These are phyloP conservation scores for Aquatica leii DNA, from an alignment of 2,888 invertebrate species.

Conservation along the genomic window DNA sequence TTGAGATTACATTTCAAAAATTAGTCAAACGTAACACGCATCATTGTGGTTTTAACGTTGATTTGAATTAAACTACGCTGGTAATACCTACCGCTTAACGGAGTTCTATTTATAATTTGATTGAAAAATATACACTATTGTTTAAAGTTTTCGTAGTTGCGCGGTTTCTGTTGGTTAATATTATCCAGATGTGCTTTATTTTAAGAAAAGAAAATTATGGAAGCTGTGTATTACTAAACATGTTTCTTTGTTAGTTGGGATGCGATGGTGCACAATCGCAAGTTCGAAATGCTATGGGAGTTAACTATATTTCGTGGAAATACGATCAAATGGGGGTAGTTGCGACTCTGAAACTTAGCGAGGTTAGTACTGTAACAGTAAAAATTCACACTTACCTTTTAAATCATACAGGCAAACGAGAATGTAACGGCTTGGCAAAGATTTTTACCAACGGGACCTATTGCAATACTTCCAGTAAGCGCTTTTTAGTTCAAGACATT, in stretches of 20 bases:
- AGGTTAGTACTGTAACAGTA: too few species aligned
- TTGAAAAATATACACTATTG: conserved; percentile 30
- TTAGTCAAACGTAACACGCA: too few species aligned
- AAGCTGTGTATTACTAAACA: neutral
- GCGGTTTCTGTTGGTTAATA: conserved; percentile 3
- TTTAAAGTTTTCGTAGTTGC: conserved; percentile 20
- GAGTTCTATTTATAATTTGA: conserved; percentile 30
- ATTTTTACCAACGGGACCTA: conserved; percentile 90
- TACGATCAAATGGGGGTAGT: conserved; percentile 94
- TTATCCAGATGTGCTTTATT: neutral
- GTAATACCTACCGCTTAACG: conserved; percentile 9
- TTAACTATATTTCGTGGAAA: conserved; percentile 81
- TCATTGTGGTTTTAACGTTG: neutral
- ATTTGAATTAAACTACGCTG: neutral
- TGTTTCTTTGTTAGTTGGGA: conserved; percentile 72
- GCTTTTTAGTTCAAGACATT: conserved; percentile 6
- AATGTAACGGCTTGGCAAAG: conserved; percentile 96
- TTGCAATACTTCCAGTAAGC: conserved; percentile 83
- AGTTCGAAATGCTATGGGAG: conserved; percentile 83
- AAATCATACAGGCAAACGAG: conserved; percentile 66
- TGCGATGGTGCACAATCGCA: conserved; percentile 94
- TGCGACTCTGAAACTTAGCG: conserved; percentile 83
- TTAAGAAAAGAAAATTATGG: conserved; percentile 1
- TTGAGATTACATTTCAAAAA: too few species aligned
- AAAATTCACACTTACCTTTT: too few species aligned